A percentile compares a stretch with the other conserved stretches of the same genome.
phyloP scores from a whole-genome alignment of 23 tunicate species.

The Corella eumyota region DNA sequence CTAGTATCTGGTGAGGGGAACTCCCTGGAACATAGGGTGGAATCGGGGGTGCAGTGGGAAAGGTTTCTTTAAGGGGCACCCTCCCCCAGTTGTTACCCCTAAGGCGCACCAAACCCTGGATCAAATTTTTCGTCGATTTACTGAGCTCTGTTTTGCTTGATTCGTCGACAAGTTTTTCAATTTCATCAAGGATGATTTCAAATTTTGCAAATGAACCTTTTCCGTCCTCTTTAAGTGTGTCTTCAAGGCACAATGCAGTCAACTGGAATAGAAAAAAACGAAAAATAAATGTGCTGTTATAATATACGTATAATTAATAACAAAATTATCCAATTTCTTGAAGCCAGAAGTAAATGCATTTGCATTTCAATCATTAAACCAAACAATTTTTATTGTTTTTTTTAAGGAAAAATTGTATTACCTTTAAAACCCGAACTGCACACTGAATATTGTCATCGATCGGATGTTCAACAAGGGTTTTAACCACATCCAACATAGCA shows the following conservation, averaged over 20 bases:
- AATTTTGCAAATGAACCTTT: slow-evolving; percentile 27
- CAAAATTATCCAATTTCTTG: no score
- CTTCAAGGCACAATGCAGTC: slow-evolving; percentile 28
- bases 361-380: no score
- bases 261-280: slow-evolving; percentile 26
- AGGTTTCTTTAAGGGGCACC: slow-evolving; percentile 1
- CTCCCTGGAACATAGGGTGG: background rate
- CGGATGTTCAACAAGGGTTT: slow-evolving; percentile 25
- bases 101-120: slow-evolving; percentile 15
- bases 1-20: background rate
- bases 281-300: no score
- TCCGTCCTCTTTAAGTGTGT: slow-evolving; percentile 28
- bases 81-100: slow-evolving; percentile 42
- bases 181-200: slow-evolving; percentile 7
- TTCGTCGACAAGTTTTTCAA: background rate
- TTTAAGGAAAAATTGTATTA: no score
- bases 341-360: no score
- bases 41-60: background rate
- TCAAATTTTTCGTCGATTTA: slow-evolving; percentile 5
- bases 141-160: slow-evolving; percentile 3
- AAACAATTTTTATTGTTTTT: no score
- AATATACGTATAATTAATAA: no score
- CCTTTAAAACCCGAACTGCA: slow-evolving; percentile 44
- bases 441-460: slow-evolving; percentile 39
- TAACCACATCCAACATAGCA: slow-evolving; percentile 27